Evolutionary conservation across 1,140 invertebrate species (phyloP).

Genomic region (Brachionus paranguensis): DNA sequence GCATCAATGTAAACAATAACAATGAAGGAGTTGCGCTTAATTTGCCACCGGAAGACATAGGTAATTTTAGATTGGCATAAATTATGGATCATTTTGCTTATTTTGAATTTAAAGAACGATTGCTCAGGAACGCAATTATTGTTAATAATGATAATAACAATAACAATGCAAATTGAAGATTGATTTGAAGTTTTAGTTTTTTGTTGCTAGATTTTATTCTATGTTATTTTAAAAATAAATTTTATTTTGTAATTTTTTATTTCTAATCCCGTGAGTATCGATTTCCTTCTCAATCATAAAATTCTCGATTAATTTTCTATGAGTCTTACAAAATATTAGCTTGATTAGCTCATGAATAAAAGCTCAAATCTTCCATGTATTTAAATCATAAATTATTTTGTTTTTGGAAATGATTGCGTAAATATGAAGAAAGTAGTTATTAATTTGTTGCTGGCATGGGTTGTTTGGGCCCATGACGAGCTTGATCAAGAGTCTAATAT

Average conservation of each 20-base stretch:
- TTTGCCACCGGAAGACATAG: slow-evolving; percentile 6
- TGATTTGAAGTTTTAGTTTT: background rate
- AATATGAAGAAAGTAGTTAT: background rate
- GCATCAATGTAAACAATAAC: background rate
- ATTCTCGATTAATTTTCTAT: background rate
- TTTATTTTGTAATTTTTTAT: slow-evolving; percentile 4
- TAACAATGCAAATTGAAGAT: background rate
- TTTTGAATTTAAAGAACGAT: background rate
- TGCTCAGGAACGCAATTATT: background rate
- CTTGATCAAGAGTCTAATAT: background rate
- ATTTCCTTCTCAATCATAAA: background rate
- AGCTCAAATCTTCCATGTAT: background rate
- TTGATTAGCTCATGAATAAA: background rate
- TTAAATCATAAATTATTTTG: background rate
- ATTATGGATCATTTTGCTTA: background rate
- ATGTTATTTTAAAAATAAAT: background rate
- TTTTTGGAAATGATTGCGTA: background rate
- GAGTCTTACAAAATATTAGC: background rate
- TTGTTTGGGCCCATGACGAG: background rate
- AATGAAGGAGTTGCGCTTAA: background rate
- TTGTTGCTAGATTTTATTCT: background rate
- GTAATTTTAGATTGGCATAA: slow-evolving; percentile 1
- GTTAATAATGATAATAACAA: slow-evolving; percentile 32
- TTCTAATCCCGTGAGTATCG: background rate
- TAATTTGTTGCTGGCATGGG: background rate